phyloP scores from a whole-genome alignment of 2,113 vertebrate genomes.

The Setophaga petechia region DNA sequence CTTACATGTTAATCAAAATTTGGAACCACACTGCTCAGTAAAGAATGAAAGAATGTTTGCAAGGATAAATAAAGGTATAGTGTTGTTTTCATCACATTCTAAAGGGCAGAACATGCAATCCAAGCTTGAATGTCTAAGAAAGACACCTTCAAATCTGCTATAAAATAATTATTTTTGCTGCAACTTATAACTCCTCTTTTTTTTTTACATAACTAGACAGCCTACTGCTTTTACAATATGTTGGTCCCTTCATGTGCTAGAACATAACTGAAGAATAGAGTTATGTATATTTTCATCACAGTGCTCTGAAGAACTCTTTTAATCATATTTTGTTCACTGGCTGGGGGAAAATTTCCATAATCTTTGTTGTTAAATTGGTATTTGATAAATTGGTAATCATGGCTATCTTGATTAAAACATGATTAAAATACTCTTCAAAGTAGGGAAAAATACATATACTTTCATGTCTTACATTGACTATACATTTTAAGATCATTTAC shows the following conservation, averaged over 20 bases:
- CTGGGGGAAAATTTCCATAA: constrained; percentile 60
- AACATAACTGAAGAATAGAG: constrained; percentile 25
- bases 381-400: constrained; percentile 61
- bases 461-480: neutral
- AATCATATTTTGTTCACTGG: constrained; percentile 52
- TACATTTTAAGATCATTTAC: constrained; percentile 42
- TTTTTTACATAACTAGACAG: neutral
- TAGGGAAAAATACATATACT: constrained; percentile 6
- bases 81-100: neutral
- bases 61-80: neutral
- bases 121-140: neutral
- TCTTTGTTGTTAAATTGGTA: constrained; percentile 69
- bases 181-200: neutral
- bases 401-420: constrained; percentile 58
- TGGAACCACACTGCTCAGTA: neutral
- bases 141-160: neutral
- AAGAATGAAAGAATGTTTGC: neutral
- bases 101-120: neutral
- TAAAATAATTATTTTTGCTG: constrained; percentile 31
- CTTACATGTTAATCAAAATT: neutral
- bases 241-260: constrained; percentile 27
- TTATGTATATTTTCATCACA: constrained; percentile 51
- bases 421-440: constrained; percentile 55
- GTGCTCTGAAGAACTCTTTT: constrained; percentile 58
- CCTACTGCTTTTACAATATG: constrained; percentile 50